Evolutionary conservation across 1,140 invertebrate species (phyloP).

Genomic region (Eufriesea mexicana): DNA sequence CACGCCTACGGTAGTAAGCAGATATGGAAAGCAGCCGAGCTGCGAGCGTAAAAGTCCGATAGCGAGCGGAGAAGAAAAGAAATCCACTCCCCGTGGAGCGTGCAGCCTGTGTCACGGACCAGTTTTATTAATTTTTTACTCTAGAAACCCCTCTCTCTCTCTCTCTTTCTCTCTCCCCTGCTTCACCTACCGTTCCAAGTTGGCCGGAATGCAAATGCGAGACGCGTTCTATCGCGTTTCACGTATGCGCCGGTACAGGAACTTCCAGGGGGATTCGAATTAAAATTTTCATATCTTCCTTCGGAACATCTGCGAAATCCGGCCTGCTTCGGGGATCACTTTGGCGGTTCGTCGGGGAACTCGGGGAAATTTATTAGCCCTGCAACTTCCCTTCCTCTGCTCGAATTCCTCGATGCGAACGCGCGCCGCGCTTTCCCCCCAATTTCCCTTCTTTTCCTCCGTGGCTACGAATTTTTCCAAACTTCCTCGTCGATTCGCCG

Average conservation of each 20-base stretch:
- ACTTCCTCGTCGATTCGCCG: too few species aligned
- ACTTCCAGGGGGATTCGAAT: slow-evolving; percentile 37
- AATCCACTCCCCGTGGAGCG: slow-evolving; percentile 7
- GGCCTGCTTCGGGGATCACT: background rate
- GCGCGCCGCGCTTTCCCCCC: background rate
- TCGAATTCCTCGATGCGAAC: background rate
- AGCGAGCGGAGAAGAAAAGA: slow-evolving; percentile 15
- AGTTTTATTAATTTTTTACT: slow-evolving; percentile 53
- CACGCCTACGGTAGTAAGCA: slow-evolving; percentile 38
- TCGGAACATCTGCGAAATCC: slow-evolving; percentile 30
- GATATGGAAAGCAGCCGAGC: slow-evolving; percentile 29
- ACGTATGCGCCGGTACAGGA: slow-evolving; percentile 33
- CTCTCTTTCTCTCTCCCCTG: background rate
- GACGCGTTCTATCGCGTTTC: slow-evolving; percentile 34
- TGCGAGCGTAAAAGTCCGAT: slow-evolving; percentile 26
- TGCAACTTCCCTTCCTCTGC: background rate
- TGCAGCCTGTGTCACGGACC: slow-evolving; percentile 37
- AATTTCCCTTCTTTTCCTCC: background rate
- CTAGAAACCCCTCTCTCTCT: slow-evolving; percentile 5
- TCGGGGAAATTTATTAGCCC: slow-evolving; percentile 28
- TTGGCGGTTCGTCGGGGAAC: background rate
- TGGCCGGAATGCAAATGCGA: slow-evolving; percentile 41
- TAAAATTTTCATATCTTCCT: slow-evolving; percentile 50
- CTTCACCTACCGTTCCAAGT: background rate
- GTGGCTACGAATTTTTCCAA: too few species aligned